Conservation (phyloP, 1,140 invertebrate species). For the Vollenhovia emeryi region DNA sequence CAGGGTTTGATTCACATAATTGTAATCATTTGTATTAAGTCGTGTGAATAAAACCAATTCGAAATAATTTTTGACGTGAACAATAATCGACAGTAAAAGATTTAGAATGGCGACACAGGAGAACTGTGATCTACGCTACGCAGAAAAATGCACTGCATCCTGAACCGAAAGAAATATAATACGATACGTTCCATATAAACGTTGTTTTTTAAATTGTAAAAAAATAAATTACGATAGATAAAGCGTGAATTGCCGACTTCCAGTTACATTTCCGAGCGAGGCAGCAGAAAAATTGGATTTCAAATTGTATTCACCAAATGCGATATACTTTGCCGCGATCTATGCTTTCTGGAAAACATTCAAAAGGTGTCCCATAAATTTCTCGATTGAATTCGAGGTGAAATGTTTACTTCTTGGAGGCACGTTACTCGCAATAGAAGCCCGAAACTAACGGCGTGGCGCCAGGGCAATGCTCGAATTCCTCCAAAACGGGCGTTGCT, state of each 20-base stretch:
- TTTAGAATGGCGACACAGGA: neutral
- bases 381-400: conserved; percentile 22
- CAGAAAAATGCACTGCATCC: neutral
- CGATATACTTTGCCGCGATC: neutral
- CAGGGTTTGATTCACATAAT: neutral
- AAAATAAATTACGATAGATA: neutral
- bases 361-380: conserved; percentile 36
- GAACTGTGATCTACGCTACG: neutral
- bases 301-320: conserved; percentile 13
- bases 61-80: neutral
- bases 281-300: conserved; percentile 14
- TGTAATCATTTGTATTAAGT: neutral
- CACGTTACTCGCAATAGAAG: conserved; percentile 27
- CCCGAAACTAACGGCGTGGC: conserved; percentile 24
- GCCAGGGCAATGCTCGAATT: conserved; percentile 3
- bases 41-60: neutral
- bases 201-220: neutral
- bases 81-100: neutral
- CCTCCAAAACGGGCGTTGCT: neutral
- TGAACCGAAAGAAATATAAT: neutral
- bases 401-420: conserved; percentile 45
- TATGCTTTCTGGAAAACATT: conserved; percentile 33
- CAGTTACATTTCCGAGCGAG: neutral
- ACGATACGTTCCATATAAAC: neutral
- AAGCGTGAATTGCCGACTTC: neutral